Evolutionary conservation across 1,140 invertebrate genomes (phyloP).

Genomic region (Adelges cooleyi): DNA sequence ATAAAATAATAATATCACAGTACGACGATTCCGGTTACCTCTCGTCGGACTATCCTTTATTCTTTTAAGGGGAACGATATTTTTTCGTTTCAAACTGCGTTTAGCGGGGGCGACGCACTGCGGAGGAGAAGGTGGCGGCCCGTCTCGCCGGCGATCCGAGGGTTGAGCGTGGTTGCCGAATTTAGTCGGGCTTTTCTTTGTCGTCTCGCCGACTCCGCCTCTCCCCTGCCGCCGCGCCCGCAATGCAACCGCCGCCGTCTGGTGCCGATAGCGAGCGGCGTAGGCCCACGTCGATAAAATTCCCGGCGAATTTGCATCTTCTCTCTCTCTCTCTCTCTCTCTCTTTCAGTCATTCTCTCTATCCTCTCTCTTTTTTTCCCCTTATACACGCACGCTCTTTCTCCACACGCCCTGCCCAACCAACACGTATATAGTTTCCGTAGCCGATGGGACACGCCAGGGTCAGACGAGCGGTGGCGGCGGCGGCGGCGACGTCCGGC

Average conservation of each 20-base stretch:
- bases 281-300: conserved; percentile 27
- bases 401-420: no score
- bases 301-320: conserved; percentile 28
- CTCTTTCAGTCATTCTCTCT: no score
- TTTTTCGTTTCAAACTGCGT: no score
- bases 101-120: background rate
- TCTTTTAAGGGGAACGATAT: no score
- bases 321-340: background rate
- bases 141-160: background rate
- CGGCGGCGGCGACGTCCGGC: background rate
- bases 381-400: no score
- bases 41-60: no score
- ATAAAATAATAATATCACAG: no score
- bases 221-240: conserved; percentile 34
- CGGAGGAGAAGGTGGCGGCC: background rate
- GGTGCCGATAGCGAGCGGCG: conserved; percentile 23
- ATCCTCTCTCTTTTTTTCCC: no score
- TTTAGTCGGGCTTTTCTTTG: conserved; percentile 25
- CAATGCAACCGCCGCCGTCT: conserved; percentile 33
- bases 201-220: conserved; percentile 38
- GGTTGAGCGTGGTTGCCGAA: conserved; percentile 25
- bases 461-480: background rate
- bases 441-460: background rate
- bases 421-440: no score
- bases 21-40: no score